These are phyloP conservation scores for Epinotia ramella DNA, from an alignment of 2,888 invertebrate genomes.

Conservation along the genomic window DNA sequence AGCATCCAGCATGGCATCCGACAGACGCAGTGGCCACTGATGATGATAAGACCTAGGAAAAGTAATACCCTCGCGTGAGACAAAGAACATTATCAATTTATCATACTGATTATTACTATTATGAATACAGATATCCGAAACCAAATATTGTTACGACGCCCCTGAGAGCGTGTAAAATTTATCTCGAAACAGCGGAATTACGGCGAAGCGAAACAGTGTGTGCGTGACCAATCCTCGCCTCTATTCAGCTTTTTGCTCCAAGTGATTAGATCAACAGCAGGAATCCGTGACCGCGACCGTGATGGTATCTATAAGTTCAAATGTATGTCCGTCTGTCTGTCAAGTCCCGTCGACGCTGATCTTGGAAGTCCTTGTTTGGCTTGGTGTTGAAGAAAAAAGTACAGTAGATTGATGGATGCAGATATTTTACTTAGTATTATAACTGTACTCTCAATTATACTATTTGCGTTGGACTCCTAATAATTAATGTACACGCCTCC, in stretches of 20 bases:
- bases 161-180: constrained; percentile 5
- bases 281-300: constrained; percentile 25
- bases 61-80: background rate
- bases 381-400: background rate
- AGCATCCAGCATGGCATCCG: no score
- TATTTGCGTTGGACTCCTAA: no score
- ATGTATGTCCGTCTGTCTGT: constrained; percentile 14
- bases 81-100: no score
- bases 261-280: constrained; percentile 34
- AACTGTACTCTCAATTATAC: no score
- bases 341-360: background rate
- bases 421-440: background rate
- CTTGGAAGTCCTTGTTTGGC: background rate
- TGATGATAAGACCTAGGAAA: background rate
- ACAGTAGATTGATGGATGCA: background rate
- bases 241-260: constrained; percentile 29
- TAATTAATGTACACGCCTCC: no score
- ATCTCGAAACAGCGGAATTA: constrained; percentile 18
- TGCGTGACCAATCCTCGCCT: constrained; percentile 22
- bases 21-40: no score
- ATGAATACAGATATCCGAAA: background rate
- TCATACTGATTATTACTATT: background rate
- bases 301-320: constrained; percentile 24
- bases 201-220: constrained; percentile 16
- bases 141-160: background rate